Evolutionary conservation across 2,888 invertebrate genomes (phyloP), one percentile per base, ranked within the genome.

Genomic region (Adela reaumurella): DNA sequence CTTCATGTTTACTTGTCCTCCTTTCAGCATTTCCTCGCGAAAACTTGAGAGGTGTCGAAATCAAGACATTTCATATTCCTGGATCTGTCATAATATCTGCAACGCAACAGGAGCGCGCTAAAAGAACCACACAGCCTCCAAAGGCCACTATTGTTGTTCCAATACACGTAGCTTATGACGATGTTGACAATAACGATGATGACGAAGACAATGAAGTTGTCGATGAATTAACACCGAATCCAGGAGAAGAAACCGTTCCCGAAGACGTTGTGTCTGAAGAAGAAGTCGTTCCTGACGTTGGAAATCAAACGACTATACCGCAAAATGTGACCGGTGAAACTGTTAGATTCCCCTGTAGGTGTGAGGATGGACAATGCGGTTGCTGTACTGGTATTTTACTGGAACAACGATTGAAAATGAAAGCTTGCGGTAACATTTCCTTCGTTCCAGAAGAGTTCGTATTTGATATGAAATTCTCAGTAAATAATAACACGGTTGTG

Each of bases 401-500:
- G 56, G 35, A 35, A 24, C 81, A 84, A 50, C 70, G 83, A 42
- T 81, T 88, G 57, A 83, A 81, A 53, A 88, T 89, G 74, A 89
- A 87, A 61, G 86, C 88, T 17, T 92, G 92, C 64, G 84, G 89
- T 43, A 90, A 91, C 61, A 77, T 92, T 19, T 83, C 85, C 11
- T 92, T 92, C 62, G 81, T 88, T 17, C 89, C 92, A 0, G 91
- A 92, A 57, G 92, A 92, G 55, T 92, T 92, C 63, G 85, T 89
- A 20, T 88, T 92, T 62, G 89, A 89, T 52, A 81, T 90, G 19
- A 84, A 82, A 56, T 72, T 92, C 64, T 79, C 81, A 48, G 82
- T 91, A 59, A 92, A 92, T 58, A 85, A 88, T 55, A 82, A 83
- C 51, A 83, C 89, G 17, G 77, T 91, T 52, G 87, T 88, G 55